These are phyloP conservation scores for Burhinus oedicnemus DNA, from an alignment of 2,113 vertebrate species.

Conservation along the genomic window DNA sequence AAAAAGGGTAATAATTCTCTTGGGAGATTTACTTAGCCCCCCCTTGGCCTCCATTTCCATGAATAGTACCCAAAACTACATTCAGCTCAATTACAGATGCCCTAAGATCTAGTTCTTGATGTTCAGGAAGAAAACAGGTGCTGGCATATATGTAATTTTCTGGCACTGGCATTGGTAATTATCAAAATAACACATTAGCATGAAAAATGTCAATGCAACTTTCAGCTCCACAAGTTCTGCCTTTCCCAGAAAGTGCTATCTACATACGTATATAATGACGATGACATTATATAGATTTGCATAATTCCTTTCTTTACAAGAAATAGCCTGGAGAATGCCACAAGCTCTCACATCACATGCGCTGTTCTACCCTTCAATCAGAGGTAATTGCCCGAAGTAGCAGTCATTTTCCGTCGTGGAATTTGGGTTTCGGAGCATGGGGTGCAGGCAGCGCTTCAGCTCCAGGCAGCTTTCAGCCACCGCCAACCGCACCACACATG, in stretches of 20 bases:
- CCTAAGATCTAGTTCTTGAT: conserved; percentile 27
- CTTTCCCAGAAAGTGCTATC: conserved; percentile 11
- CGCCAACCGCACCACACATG: neutral
- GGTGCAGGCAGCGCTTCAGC: neutral
- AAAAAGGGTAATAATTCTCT: conserved; percentile 8
- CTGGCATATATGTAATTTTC: conserved; percentile 65
- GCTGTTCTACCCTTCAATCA: neutral
- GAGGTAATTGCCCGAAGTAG: neutral
- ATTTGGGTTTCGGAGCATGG: neutral
- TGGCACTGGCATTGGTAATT: conserved; percentile 36
- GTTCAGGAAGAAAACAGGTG: conserved; percentile 62
- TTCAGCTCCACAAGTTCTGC: conserved; percentile 35
- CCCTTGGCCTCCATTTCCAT: neutral
- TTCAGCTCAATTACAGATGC: conserved; percentile 1
- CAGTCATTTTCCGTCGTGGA: fast-evolving
- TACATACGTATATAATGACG: neutral
- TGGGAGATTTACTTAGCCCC: neutral
- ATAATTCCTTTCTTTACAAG: neutral
- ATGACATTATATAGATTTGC: neutral
- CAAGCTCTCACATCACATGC: neutral
- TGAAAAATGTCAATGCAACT: conserved; percentile 66
- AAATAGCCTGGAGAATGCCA: neutral
- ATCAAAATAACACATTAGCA: conserved; percentile 72
- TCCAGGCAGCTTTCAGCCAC: neutral
- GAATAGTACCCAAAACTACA: neutral